Base-by-base conservation (phyloP, 2,797 vertebrate genomes). In the Champsocephalus gunnari region DNA sequence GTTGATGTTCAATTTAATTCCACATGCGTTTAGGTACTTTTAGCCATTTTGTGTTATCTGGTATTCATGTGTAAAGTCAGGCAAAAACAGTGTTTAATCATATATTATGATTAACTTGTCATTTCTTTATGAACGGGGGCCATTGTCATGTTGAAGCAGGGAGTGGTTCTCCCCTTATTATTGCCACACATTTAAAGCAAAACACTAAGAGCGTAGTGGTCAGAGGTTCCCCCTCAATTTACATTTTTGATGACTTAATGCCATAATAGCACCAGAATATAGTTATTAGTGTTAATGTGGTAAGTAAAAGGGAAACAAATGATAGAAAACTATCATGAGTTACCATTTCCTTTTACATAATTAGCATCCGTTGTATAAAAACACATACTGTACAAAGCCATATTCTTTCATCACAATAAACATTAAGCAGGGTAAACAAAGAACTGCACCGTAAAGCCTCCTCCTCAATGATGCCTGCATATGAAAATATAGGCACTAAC, bases 341-440 rank as follows among this genome's bases (percentile, higher is more conserved):
- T 71, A 55, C 17, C 32, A 12, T 50, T 32, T 9, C 57, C 60
- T 58, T 49, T 50, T 34, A 61, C 24, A 78, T 47, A 73, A 78
- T 72, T 60, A 79, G 21, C 66, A 32, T 19, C 53, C 24, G 47
- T 62, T 76, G 70, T 70, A 54, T 43, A 60, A 70, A 68, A 72
- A 77, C 43, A 56, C 28, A 78, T 71, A 19, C 19, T 19, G 19
- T 19, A 57, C 75, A 81, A 24, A 71, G 62, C 24, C 58, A n/a
- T 12, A 44, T 13, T 62, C 57, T 58, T 72, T 63, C 34, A 86
- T 83, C 71, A 77, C 24, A 70, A 49, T 49, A 1, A 68, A 77
- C 44, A 48, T 6, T 65, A 41, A 76, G 64, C 47, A 41, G 50
- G 21, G 24, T 61, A 48, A 84, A 84, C 50, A 66, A 69, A 47